Evolutionary conservation across 2,888 invertebrate genomes (phyloP), one percentile per base, ranked within the genome.

Genomic region (Hemithea aestivaria): DNA sequence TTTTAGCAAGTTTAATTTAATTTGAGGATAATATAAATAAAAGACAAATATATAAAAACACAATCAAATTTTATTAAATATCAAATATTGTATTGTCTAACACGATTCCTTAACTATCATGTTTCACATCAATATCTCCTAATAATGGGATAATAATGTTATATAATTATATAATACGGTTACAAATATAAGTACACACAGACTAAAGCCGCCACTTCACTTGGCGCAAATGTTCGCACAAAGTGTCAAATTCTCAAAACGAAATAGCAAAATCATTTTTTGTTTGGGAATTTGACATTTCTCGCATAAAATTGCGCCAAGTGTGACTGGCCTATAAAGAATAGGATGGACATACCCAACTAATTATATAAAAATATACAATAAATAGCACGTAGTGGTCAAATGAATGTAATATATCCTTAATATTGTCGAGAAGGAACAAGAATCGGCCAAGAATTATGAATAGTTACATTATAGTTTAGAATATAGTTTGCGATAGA

Each of bases 51-150:
- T 81, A 77, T 70, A 78, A 84, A 84, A 87, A 85, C 85, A 85
- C 87, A 84, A 84, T 85, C 84, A 84, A 83, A 81, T 85, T 84
- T 84, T 84, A 82, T 83, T 87, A 79, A 80, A 85, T 87, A 87
- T 85, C 84, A 87, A 85, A 87, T 87, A 87, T 76, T 84, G 87
- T 87, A 87, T 87, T 87, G 87, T 87, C 87, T 87, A 87, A 87
- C 87, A 87, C 87, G 84, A 87, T 82, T 77, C 77, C 82, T 84
- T 87, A 84, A 73, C 78, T 84, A 81, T 80, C 77, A 84, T 83
- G 81, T 81, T 84, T 80, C 80, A 84, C 82, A 83, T 82, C 81
- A 83, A 85, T 82, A 80, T 81, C 60, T 69, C 66, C 67, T 72
- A 38, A 35, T 29, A 70, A 72, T 79, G 73, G 66, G 64, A 63